Evolutionary conservation across 2,888 invertebrate species (phyloP).

Genomic region (Dioctria rufipes): DNA sequence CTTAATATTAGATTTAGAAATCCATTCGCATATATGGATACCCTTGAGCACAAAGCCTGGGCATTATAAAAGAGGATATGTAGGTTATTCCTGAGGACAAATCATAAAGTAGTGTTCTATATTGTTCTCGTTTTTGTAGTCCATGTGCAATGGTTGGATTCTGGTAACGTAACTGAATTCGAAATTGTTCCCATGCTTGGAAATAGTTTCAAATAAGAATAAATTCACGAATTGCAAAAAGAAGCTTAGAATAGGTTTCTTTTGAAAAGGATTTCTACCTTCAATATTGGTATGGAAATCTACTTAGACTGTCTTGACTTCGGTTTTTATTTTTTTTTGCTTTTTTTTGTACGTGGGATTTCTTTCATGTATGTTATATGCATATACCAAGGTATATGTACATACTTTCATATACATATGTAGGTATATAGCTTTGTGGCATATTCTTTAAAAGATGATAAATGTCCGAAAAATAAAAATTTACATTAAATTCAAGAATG

Average conservation of each 20-base stretch:
- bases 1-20: conserved; percentile 7
- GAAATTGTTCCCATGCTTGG: conserved; percentile 7
- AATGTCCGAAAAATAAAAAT: conserved; percentile 4
- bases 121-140: conserved; percentile 21
- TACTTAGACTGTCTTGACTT: conserved; percentile 17
- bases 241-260: background rate
- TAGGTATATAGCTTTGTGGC: too few species aligned
- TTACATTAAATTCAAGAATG: background rate
- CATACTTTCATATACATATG: too few species aligned
- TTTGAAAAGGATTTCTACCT: background rate
- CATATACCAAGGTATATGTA: too few species aligned
- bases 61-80: background rate
- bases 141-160: conserved; percentile 16
- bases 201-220: conserved; percentile 39
- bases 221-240: background rate
- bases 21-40: background rate
- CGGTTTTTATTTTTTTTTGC: background rate
- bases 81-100: conserved; percentile 12
- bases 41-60: background rate
- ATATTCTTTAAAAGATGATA: background rate
- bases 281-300: conserved; percentile 29
- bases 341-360: conserved; percentile 11
- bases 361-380: background rate
- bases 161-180: conserved; percentile 17
- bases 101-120: conserved; percentile 33